These are phyloP conservation scores for Vanessa atalanta DNA, from an alignment of 1,140 invertebrate species.

Conservation along the genomic window DNA sequence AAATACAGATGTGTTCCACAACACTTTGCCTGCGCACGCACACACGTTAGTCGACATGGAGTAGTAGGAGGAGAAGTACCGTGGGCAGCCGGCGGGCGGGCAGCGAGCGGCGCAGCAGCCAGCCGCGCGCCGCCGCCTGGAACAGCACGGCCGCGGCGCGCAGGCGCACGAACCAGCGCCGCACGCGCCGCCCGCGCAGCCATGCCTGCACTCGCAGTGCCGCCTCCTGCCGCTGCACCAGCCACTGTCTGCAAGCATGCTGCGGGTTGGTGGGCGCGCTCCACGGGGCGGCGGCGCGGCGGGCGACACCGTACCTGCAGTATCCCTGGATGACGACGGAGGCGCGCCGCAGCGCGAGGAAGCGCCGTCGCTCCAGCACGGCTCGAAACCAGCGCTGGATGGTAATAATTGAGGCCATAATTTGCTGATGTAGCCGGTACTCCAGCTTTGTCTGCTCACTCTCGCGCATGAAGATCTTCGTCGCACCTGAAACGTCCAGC, in stretches of 20 bases:
- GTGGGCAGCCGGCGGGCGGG: slow-evolving; percentile 31
- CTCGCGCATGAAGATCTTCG: slow-evolving; percentile 96
- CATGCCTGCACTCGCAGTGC: slow-evolving; percentile 88
- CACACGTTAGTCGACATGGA: neutral
- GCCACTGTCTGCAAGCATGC: slow-evolving; percentile 66
- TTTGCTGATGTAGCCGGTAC: slow-evolving; percentile 94
- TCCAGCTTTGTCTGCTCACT: slow-evolving; percentile 97
- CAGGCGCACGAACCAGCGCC: slow-evolving; percentile 85
- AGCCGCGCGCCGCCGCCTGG: slow-evolving; percentile 87
- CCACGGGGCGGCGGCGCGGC: too few species aligned
- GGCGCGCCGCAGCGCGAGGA: slow-evolving; percentile 87
- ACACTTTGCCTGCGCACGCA: slow-evolving; percentile 36
- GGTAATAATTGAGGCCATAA: slow-evolving; percentile 94
- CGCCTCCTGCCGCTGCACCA: slow-evolving; percentile 79
- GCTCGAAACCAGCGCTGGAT: slow-evolving; percentile 96
- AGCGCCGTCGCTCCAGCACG: slow-evolving; percentile 88
- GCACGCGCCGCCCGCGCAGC: slow-evolving; percentile 86
- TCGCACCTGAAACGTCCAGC: slow-evolving; percentile 76
- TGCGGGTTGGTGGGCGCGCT: neutral
- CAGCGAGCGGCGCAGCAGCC: slow-evolving; percentile 64
- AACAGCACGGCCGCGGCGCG: slow-evolving; percentile 83
- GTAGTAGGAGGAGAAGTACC: neutral
- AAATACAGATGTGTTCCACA: slow-evolving; percentile 51
- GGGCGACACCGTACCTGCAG: slow-evolving; percentile 72
- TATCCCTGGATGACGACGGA: slow-evolving; percentile 89